Evolutionary conservation across 2,113 vertebrate genomes (phyloP).

Genomic region (Echinops telfairi): DNA sequence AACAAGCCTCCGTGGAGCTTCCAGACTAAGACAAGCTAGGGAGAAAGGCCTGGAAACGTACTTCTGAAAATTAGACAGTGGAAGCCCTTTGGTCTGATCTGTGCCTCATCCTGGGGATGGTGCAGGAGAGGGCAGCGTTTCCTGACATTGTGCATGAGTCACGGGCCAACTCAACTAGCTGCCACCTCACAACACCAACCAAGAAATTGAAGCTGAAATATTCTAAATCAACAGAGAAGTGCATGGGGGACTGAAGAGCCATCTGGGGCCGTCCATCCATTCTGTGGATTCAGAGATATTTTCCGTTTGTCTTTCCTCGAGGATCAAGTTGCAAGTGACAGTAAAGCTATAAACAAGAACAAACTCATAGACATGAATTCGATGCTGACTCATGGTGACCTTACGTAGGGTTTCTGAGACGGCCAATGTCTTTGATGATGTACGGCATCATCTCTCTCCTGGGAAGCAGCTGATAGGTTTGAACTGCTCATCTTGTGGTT

Average conservation of each 20-base stretch:
- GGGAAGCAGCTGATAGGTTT: no score
- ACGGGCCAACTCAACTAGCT: not conserved
- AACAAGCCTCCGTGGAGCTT: not conserved
- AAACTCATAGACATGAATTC: no score
- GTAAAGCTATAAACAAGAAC: not conserved
- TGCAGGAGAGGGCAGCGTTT: not conserved
- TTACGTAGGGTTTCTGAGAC: no score
- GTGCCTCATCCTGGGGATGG: not conserved
- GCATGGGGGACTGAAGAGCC: not conserved
- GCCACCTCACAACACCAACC: not conserved
- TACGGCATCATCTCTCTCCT: no score
- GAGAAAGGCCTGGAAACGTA: not conserved
- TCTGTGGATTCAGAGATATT: not conserved
- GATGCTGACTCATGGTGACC: no score
- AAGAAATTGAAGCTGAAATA: slow-evolving; percentile 59
- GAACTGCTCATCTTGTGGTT: no score
- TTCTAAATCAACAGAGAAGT: slow-evolving; percentile 25
- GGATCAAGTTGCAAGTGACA: not conserved
- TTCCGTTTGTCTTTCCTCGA: not conserved
- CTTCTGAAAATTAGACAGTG: not conserved
- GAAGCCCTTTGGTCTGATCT: not conserved
- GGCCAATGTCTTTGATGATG: no score
- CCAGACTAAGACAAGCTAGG: not conserved
- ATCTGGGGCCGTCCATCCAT: not conserved
- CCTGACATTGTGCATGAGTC: not conserved